Conservation (phyloP, 2,888 invertebrate genomes). For the Nudaria mundana region DNA sequence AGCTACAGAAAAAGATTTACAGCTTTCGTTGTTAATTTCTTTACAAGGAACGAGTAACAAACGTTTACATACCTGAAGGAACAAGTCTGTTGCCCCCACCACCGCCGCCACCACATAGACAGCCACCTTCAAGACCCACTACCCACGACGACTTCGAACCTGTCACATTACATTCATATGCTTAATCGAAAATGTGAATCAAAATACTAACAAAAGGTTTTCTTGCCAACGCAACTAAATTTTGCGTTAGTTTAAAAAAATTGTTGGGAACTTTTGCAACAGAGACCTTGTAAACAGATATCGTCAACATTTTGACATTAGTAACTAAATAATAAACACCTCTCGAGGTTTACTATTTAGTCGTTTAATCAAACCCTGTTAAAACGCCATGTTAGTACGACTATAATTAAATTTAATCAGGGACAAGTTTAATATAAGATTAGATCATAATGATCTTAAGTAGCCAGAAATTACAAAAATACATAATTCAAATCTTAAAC, state of each 20-base stretch:
- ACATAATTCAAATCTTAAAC: conserved; percentile 3
- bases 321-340: not conserved
- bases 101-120: conserved; percentile 77
- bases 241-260: not conserved
- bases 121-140: conserved; percentile 77
- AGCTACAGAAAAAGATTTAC: not conserved
- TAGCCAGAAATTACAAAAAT: conserved; percentile 6
- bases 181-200: conserved; percentile 30
- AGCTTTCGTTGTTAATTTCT: too few species aligned
- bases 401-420: not conserved
- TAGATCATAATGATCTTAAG: not conserved
- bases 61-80: conserved; percentile 84
- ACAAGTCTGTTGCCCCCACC: conserved; percentile 85
- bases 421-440: conserved; percentile 3
- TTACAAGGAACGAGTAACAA: conserved; percentile 81
- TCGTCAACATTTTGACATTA: not conserved
- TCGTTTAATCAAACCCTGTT: not conserved
- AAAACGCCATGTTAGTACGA: not conserved
- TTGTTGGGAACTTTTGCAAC: not conserved
- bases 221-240: not conserved
- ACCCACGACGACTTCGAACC: conserved; percentile 83
- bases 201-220: not conserved
- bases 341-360: too few species aligned
- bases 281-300: not conserved
- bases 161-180: conserved; percentile 77